Conservation (phyloP, 1,140 invertebrate genomes). For the Anadara kagoshimensis region DNA sequence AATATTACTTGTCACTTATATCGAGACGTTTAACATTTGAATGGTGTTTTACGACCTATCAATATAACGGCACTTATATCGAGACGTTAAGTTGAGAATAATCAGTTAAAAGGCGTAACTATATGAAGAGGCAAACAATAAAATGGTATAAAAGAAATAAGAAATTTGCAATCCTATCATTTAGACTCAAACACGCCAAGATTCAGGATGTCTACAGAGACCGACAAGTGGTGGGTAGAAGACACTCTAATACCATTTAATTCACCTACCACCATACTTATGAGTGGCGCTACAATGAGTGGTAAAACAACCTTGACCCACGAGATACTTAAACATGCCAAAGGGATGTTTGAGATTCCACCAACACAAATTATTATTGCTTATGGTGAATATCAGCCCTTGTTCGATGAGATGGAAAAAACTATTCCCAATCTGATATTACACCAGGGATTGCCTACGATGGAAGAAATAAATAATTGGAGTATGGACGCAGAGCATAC, state of each 20-base stretch:
- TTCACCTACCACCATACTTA: constrained; percentile 1
- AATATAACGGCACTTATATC: no score
- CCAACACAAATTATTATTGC: constrained; percentile 5
- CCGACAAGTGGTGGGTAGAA: background rate
- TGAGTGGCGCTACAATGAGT: constrained; percentile 7
- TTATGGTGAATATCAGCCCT: constrained; percentile 23
- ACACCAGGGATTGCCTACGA: constrained; percentile 18
- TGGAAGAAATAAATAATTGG: constrained; percentile 10
- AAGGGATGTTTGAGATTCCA: background rate
- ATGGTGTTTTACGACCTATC: no score
- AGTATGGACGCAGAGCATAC: background rate
- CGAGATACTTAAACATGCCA: constrained; percentile 9
- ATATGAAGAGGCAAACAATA: no score
- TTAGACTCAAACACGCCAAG: no score
- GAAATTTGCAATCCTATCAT: no score
- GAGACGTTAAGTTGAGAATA: no score
- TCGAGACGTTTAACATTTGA: no score
- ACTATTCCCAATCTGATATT: constrained; percentile 23
- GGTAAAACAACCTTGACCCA: constrained; percentile 10
- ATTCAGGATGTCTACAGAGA: no score
- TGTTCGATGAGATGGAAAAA: constrained; percentile 26
- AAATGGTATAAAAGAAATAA: no score
- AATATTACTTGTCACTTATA: no score
- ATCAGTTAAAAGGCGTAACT: no score
- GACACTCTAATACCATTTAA: constrained; percentile 1